Evolutionary conservation across 1,140 invertebrate genomes (phyloP), one percentile per base, ranked within the genome.

Genomic region (Anastatus disparis): DNA sequence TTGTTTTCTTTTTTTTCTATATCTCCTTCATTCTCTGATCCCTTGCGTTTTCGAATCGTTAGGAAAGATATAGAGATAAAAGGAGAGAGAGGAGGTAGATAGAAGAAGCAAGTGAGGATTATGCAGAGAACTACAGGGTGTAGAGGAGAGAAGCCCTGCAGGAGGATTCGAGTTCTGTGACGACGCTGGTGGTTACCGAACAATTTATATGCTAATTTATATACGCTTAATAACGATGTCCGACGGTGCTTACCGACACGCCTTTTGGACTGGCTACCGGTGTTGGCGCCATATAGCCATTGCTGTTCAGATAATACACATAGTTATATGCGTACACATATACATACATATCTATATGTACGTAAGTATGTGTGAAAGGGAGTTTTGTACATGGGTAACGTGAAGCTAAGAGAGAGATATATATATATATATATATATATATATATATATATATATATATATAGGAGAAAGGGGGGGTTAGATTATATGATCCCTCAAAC

Each of bases 171-270:
- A 64, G 50, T 61, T 50, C 46, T 70, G 48, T 42, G 38, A 20
- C 64, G 52, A 52, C 44, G 64, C 71, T 69, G n/a, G 74, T 72
- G 71, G 64, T 53, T 70, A 74, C 74, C 68, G 79, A 74, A 83
- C 84, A 86, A 86, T 86, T 86, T 85, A 85, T 86, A 85, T 86
- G 84, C 82, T 85, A 86, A 86, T 86, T 85, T 85, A 85, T 85
- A 85, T 85, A 80, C 84, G 83, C 79, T 85, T 85, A 85, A 85
- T 86, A 86, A 85, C 83, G 81, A 86, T 85, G 83, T 85, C 83
- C 81, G 76, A 82, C 82, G 80, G 79, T 81, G 79, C 80, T 84
- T 82, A 84, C 82, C 77, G 83, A 81, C 83, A 83, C 83, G 81
- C 78, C 83, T 81, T 80, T 76, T 77, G 77, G 71, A 48, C 52